Evolutionary conservation across 2,888 invertebrate species (phyloP).

Genomic region (Philaethria dido): DNA sequence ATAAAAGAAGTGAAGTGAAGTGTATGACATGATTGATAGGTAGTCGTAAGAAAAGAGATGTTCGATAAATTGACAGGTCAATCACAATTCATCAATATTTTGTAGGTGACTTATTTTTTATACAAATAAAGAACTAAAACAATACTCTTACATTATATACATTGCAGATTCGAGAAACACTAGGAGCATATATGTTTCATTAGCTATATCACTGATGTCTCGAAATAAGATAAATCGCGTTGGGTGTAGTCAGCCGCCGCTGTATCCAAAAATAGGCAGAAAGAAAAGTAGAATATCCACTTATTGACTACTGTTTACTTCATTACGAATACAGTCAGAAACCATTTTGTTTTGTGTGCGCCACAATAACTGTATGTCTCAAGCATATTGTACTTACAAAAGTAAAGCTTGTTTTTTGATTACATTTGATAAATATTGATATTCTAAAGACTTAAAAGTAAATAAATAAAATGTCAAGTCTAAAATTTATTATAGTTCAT

Average conservation of each 20-base stretch:
- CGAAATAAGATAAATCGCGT: constrained; percentile 19
- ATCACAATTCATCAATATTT: not conserved
- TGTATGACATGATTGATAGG: not conserved
- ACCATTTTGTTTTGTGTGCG: constrained; percentile 9
- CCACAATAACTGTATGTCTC: not conserved
- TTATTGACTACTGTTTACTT: constrained; percentile 7
- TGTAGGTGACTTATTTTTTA: not conserved
- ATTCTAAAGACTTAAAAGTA: no score
- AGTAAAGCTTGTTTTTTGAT: not conserved
- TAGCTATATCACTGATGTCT: constrained; percentile 10
- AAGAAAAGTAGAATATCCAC: constrained; percentile 14
- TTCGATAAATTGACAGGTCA: not conserved
- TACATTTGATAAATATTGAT: not conserved
- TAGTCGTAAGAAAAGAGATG: no score
- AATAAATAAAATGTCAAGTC: no score
- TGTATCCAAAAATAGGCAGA: constrained; percentile 14
- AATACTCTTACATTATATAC: not conserved
- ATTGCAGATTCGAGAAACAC: not conserved
- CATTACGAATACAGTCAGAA: constrained; percentile 28
- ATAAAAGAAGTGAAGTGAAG: not conserved
- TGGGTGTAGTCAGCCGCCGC: constrained; percentile 1
- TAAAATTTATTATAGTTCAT: no score
- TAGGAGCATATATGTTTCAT: not conserved
- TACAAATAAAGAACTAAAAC: not conserved
- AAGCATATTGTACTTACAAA: not conserved